Base-by-base conservation (phyloP, 53 echinoderm and acorn worm species). In the Paracentrotus lividus region DNA sequence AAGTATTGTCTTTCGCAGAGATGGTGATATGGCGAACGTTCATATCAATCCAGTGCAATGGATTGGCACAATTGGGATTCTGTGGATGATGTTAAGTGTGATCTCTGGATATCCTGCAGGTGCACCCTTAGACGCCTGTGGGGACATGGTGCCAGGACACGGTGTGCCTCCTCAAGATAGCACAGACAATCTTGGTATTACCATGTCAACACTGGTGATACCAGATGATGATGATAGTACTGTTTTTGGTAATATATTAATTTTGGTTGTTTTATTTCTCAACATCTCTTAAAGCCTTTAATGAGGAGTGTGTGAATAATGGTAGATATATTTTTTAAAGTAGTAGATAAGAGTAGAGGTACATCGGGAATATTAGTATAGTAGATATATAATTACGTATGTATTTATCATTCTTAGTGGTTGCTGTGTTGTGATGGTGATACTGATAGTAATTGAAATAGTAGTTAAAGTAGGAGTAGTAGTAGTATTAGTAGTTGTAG, bases 11-110 rank as follows among this genome's bases (percentile, higher is more conserved):
- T 89, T 89, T 89, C 89, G 89, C 89, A 42, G 89, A 42, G 89
- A 89, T 89, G 89, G 89, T 89, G 89, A 89, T 64, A 57, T 66
- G n/a, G n/a, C n/a, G 89, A 66, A 89, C 89, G 65, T 65, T 89
- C n/a, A 89, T 42, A 61, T 65, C 89, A 42, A 18, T 42, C 59
- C 89, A 40, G 26, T 59, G 27, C 65, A 66, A 56, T 54, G 54
- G 87, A 34, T 34, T 36, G 87, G 56, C 20, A 55, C 58, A 21
- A 36, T 44, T 8, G 32, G 55, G 7, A 32, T 18, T 49, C 87
- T 54, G 10, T 32, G 49, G 85, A 27, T 26, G 24, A 51, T 55
- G 36, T 24, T 86, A 20, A 21, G 3, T 56, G 65, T 89, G 61
- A 64, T 64, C 18, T 24, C 66, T 26, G 89, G 59, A 18, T 86